phyloP scores from a whole-genome alignment of 1,140 invertebrate species.

The Thaumetopoea pityocampa region DNA sequence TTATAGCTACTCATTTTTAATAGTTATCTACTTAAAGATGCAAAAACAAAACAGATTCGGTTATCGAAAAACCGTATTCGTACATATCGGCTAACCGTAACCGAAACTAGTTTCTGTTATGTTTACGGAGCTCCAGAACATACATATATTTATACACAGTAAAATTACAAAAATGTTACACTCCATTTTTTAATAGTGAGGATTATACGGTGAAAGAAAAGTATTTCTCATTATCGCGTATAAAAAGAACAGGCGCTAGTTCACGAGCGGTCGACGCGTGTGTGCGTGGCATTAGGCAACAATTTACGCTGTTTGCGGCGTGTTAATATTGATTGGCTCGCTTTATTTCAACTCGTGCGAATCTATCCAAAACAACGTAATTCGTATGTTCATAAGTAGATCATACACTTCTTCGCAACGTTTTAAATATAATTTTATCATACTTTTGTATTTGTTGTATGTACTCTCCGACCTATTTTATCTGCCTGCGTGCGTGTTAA shows the following conservation, averaged over 20 bases:
- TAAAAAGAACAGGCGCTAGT: constrained; percentile 38
- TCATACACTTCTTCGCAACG: constrained; percentile 14
- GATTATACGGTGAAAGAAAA: constrained; percentile 5
- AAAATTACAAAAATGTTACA: too few species aligned
- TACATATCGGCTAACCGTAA: too few species aligned
- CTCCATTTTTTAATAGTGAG: too few species aligned
- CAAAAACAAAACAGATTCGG: too few species aligned
- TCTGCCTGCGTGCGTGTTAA: constrained; percentile 6
- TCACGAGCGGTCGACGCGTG: constrained; percentile 29
- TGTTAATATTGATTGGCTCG: constrained; percentile 75
- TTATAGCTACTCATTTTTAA: too few species aligned
- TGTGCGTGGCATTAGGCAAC: constrained; percentile 72
- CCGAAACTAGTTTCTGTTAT: too few species aligned
- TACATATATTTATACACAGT: too few species aligned
- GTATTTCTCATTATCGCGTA: constrained; percentile 1
- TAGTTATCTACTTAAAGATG: too few species aligned
- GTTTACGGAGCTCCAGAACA: too few species aligned
- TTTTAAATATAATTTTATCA: constrained; percentile 12
- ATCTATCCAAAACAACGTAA: constrained; percentile 54
- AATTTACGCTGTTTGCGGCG: constrained; percentile 75
- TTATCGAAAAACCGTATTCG: too few species aligned
- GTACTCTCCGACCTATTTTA: constrained; percentile 10
- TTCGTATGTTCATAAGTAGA: constrained; percentile 13
- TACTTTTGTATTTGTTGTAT: constrained; percentile 6
- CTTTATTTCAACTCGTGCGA: constrained; percentile 70